These are phyloP conservation scores for Montipora efflorescens DNA, from an alignment of 64 coral and sea anemone genomes.

Conservation along the genomic window DNA sequence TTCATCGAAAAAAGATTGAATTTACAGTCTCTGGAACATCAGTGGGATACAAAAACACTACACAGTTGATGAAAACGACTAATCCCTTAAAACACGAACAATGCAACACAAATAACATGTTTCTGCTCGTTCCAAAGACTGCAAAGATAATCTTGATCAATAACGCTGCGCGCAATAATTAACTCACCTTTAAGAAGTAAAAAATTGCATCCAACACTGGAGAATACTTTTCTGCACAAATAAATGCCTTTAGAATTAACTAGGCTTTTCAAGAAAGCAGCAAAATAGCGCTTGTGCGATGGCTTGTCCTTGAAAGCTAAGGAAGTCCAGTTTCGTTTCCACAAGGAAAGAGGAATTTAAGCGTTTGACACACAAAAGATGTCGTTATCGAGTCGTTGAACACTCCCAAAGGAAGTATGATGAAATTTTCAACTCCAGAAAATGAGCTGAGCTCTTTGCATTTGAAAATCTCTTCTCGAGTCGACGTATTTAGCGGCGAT, in stretches of 20 bases:
- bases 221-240: slow-evolving; percentile 45
- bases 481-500: slow-evolving; percentile 27
- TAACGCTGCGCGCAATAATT: slow-evolving; percentile 14
- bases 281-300: neutral
- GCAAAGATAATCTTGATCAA: neutral
- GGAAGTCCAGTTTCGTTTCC: slow-evolving; percentile 81
- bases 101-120: slow-evolving; percentile 19
- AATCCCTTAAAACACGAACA: neutral
- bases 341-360: slow-evolving; percentile 97
- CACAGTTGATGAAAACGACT: neutral
- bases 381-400: slow-evolving; percentile 73
- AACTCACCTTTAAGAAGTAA: slow-evolving; percentile 50
- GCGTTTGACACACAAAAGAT: slow-evolving; percentile 95
- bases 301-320: slow-evolving; percentile 41
- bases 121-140: slow-evolving; percentile 48
- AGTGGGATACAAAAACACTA: neutral
- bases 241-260: slow-evolving; percentile 28
- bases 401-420: slow-evolving; percentile 98
- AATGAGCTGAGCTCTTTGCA: slow-evolving; percentile 58
- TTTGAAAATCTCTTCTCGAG: slow-evolving; percentile 57
- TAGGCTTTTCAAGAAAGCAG: slow-evolving; percentile 60
- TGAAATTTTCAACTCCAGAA: slow-evolving; percentile 80
- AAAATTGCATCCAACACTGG: slow-evolving; percentile 57
- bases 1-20: neutral
- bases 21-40: neutral